Conservation (phyloP, 2,797 vertebrate genomes). For the Falco columbarius region DNA sequence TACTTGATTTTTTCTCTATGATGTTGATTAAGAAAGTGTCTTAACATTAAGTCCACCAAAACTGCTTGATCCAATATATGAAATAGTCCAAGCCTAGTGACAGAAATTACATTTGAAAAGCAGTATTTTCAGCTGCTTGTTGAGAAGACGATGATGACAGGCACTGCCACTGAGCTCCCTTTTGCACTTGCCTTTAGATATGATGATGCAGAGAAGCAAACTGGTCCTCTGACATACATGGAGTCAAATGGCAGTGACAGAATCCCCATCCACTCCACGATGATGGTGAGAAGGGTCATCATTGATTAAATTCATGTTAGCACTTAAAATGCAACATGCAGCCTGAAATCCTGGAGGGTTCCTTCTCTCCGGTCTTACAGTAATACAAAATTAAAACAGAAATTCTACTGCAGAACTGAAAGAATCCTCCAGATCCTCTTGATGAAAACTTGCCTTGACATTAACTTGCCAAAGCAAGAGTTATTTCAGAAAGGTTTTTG, state of each 20-base stretch:
- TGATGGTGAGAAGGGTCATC: background rate
- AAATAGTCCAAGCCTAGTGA: background rate
- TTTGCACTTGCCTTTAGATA: background rate
- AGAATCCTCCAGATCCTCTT: background rate
- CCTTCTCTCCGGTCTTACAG: background rate
- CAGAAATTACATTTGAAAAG: background rate
- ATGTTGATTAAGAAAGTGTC: background rate
- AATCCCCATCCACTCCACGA: background rate
- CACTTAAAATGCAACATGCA: background rate
- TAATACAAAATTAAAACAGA: background rate
- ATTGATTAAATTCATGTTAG: conserved; percentile 1
- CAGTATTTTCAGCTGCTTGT: background rate
- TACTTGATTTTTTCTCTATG: background rate
- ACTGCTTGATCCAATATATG: background rate
- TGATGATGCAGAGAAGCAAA: background rate
- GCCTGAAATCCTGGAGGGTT: background rate
- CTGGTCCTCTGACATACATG: background rate
- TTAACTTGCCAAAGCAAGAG: conserved; percentile 26
- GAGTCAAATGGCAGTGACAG: background rate
- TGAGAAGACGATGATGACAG: background rate
- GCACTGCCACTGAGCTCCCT: background rate
- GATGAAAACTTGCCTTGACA: background rate
- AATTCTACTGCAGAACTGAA: conserved; percentile 28
- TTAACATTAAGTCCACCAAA: background rate
- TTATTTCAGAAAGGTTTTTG: conserved; percentile 40